Evolutionary conservation across 2,113 vertebrate genomes (phyloP).

Genomic region (Pomatorhinus ruficollis): DNA sequence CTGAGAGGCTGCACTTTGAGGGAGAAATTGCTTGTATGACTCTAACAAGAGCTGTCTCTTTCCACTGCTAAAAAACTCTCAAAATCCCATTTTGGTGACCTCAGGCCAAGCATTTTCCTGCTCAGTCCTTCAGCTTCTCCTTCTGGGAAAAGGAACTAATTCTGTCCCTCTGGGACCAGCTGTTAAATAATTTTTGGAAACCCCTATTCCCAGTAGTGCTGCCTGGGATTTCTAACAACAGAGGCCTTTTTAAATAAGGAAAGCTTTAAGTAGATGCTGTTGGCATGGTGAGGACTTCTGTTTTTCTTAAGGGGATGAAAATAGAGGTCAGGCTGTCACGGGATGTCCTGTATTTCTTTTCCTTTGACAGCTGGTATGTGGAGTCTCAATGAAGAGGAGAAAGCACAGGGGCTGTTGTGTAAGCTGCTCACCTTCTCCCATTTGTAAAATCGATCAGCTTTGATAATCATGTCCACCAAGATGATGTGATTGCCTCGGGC

Average conservation of each 20-base stretch:
- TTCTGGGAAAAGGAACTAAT: not conserved
- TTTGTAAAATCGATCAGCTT: slow-evolving; percentile 88
- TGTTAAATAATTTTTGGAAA: not conserved
- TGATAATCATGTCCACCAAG: slow-evolving; percentile 91
- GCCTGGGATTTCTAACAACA: not conserved
- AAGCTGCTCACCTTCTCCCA: slow-evolving; percentile 80
- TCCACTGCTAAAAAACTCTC: not conserved
- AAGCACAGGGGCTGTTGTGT: not conserved
- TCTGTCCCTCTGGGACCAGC: not conserved
- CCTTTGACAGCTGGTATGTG: not conserved
- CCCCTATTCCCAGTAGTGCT: not conserved
- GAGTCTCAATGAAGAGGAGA: not conserved
- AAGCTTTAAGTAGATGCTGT: not conserved
- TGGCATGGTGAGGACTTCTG: not conserved
- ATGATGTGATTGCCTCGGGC: slow-evolving; percentile 84
- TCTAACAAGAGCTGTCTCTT: not conserved
- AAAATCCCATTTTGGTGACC: not conserved
- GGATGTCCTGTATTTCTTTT: not conserved
- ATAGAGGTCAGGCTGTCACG: not conserved
- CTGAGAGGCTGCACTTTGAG: not conserved
- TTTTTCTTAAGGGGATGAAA: not conserved
- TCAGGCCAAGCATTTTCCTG: not conserved
- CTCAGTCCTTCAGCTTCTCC: not conserved
- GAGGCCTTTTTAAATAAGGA: not conserved
- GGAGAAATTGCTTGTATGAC: not conserved